A percentile compares a stretch with the other conserved stretches of the same genome.
phyloP scores from a whole-genome alignment of 2,113 vertebrate species.

The Danionella cerebrum region DNA sequence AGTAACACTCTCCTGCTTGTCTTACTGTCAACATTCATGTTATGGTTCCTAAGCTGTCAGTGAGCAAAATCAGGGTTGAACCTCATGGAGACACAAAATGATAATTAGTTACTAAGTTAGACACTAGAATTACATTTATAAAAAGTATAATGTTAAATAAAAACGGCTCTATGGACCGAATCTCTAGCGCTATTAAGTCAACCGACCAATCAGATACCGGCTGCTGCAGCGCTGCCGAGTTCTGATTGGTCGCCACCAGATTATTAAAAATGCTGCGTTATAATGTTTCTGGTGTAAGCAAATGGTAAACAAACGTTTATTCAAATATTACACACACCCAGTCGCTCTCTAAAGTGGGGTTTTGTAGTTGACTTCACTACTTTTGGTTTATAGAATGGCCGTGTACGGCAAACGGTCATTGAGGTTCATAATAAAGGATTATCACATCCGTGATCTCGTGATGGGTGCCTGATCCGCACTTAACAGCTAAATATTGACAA shows the following conservation, averaged over 20 bases:
- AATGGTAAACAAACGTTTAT: conserved; percentile 4
- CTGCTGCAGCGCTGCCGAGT: background rate
- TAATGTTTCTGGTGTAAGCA: background rate
- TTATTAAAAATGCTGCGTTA: background rate
- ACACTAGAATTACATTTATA: too few species aligned
- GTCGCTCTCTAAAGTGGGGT: background rate
- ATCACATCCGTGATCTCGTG: conserved; percentile 19
- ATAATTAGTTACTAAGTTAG: too few species aligned
- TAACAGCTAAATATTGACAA: background rate
- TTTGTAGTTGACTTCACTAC: background rate
- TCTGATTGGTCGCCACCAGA: background rate
- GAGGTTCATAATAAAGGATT: conserved; percentile 40
- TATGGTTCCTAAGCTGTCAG: too few species aligned
- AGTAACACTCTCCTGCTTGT: too few species aligned
- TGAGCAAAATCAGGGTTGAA: too few species aligned
- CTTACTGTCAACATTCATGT: too few species aligned
- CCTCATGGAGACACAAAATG: too few species aligned
- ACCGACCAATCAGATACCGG: background rate
- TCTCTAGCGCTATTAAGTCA: background rate
- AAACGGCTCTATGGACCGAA: too few species aligned
- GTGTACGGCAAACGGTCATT: background rate
- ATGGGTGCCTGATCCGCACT: background rate
- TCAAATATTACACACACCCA: background rate
- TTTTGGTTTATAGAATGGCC: background rate
- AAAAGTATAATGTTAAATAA: too few species aligned